phyloP scores from a whole-genome alignment of 2,797 vertebrate species.

The Nyctalus aviator region DNA sequence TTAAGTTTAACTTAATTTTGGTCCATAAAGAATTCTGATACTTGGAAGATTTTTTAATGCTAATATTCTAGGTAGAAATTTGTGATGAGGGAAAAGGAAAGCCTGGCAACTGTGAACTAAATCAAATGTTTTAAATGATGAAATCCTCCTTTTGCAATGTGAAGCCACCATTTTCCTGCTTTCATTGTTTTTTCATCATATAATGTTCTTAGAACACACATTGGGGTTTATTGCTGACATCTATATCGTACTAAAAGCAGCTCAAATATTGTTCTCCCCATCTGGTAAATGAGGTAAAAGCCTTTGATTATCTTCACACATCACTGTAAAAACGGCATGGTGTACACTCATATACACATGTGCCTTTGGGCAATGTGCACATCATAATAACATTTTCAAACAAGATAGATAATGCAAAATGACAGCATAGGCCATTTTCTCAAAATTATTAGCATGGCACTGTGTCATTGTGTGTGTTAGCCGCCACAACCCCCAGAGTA shows the following conservation, averaged over 20 bases:
- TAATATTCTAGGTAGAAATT: constrained; percentile 46
- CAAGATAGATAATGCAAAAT: neutral
- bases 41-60: constrained; percentile 43
- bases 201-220: constrained; percentile 39
- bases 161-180: constrained; percentile 42
- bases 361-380: neutral
- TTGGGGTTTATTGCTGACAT: constrained; percentile 37
- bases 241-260: constrained; percentile 31
- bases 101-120: neutral
- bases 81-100: neutral
- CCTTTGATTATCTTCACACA: neutral
- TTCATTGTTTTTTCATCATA: constrained; percentile 40
- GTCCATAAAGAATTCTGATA: neutral
- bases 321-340: neutral
- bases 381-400: constrained; percentile 41
- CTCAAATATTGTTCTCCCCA: neutral
- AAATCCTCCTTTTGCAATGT: neutral
- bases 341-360: neutral
- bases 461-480: constrained; percentile 27
- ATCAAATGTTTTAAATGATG: constrained; percentile 29
- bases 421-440: neutral
- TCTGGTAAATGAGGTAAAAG: constrained; percentile 28
- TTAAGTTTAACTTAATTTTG: constrained; percentile 47
- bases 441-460: constrained; percentile 8
- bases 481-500: constrained; percentile 14